A percentile compares a stretch with the other conserved stretches of the same genome.
phyloP scores from a whole-genome alignment of 2,888 invertebrate genomes.

The Coecobrya sp. region DNA sequence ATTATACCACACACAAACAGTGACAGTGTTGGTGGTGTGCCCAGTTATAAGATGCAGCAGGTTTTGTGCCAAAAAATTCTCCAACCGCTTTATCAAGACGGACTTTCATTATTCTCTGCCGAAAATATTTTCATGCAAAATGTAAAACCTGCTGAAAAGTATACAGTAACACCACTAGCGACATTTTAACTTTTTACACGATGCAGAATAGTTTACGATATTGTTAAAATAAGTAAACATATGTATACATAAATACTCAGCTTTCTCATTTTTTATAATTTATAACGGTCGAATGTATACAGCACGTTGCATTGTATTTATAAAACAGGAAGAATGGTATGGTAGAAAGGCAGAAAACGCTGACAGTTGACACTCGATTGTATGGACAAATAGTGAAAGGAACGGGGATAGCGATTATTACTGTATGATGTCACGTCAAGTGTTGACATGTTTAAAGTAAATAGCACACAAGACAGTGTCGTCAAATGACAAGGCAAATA shows the following conservation, averaged over 20 bases:
- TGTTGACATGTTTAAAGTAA: slow-evolving; percentile 61
- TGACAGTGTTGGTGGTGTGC: neutral
- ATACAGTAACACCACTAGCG: neutral
- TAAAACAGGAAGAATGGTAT: neutral
- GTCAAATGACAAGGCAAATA: slow-evolving; percentile 36
- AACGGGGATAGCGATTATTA: slow-evolving; percentile 41
- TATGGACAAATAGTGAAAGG: slow-evolving; percentile 26
- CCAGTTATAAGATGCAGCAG: slow-evolving; percentile 18
- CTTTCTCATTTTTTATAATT: neutral
- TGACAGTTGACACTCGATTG: slow-evolving; percentile 42
- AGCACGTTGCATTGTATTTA: neutral
- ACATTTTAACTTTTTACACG: neutral
- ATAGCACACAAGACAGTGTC: slow-evolving; percentile 16
- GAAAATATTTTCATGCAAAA: neutral
- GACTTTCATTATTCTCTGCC: neutral
- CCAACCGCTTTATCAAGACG: neutral
- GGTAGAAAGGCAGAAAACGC: slow-evolving; percentile 19
- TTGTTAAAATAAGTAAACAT: neutral
- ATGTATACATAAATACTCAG: neutral
- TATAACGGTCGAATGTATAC: neutral
- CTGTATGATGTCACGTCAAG: slow-evolving; percentile 57
- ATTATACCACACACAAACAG: neutral
- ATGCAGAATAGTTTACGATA: neutral
- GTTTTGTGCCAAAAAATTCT: slow-evolving; percentile 31
- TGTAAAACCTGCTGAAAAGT: neutral